Conservation (phyloP, 2,888 invertebrate genomes). For the Dendrolimus houi region DNA sequence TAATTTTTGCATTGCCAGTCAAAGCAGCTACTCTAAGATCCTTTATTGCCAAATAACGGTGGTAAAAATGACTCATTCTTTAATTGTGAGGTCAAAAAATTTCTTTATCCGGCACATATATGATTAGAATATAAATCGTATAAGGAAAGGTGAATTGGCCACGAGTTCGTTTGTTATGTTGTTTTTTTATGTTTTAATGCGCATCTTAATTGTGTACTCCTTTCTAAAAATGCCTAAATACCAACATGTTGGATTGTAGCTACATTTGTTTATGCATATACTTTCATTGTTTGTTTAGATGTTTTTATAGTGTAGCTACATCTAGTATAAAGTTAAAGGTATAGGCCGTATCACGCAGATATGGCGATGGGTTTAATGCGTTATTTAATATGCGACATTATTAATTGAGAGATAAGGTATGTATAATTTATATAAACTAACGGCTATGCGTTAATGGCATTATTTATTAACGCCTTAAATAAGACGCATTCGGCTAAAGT, state of each 20-base stretch:
- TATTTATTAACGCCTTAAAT: too few species aligned
- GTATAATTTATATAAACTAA: too few species aligned
- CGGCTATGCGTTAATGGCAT: too few species aligned
- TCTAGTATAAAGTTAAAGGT: too few species aligned
- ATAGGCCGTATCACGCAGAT: too few species aligned
- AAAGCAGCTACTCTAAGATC: constrained; percentile 34
- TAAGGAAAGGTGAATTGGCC: constrained; percentile 47
- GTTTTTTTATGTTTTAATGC: constrained; percentile 29
- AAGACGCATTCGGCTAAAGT: too few species aligned
- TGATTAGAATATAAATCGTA: constrained; percentile 49
- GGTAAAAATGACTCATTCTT: constrained; percentile 57
- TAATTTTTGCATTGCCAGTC: constrained; percentile 11
- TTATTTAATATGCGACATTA: too few species aligned
- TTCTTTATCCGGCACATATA: constrained; percentile 37
- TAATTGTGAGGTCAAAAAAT: constrained; percentile 51
- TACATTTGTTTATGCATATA: not conserved
- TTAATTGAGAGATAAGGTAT: too few species aligned
- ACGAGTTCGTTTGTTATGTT: constrained; percentile 30
- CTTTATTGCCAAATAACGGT: constrained; percentile 58
- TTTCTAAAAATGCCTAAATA: constrained; percentile 39
- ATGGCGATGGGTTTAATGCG: too few species aligned
- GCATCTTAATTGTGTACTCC: constrained; percentile 52
- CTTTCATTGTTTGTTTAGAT: not conserved
- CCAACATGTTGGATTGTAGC: constrained; percentile 12
- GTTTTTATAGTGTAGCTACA: too few species aligned